A percentile compares a stretch with the other conserved stretches of the same genome.
phyloP scores from a whole-genome alignment of 2,888 invertebrate genomes.

The Cryptocephalus moraei region DNA sequence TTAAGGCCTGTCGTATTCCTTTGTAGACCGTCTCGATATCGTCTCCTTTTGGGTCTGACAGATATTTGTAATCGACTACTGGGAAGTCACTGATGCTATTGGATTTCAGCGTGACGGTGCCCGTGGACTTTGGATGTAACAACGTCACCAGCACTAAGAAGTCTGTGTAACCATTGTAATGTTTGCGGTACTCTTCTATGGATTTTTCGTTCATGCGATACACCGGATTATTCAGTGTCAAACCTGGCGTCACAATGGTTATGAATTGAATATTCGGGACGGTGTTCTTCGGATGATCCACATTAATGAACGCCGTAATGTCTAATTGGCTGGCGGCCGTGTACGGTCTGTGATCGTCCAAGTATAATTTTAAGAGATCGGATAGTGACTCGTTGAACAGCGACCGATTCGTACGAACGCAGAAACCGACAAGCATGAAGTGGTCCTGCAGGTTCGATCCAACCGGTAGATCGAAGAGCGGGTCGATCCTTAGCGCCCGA shows the following conservation, averaged over 20 bases:
- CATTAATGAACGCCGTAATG: not conserved
- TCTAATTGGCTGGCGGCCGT: not conserved
- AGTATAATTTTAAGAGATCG: not conserved
- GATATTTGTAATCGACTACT: constrained; percentile 2
- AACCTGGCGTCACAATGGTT: not conserved
- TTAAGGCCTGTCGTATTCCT: constrained; percentile 38
- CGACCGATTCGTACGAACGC: constrained; percentile 3
- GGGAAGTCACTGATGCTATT: not conserved
- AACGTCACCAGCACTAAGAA: constrained; percentile 14
- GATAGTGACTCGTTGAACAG: not conserved
- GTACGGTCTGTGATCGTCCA: not conserved
- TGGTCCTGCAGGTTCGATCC: constrained; percentile 10
- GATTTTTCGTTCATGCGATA: no score
- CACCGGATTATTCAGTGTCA: no score
- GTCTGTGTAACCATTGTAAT: constrained; percentile 3
- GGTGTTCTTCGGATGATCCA: not conserved
- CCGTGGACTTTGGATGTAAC: not conserved
- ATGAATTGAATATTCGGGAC: not conserved
- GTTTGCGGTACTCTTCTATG: no score
- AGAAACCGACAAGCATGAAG: not conserved
- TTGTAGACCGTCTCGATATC: constrained; percentile 58
- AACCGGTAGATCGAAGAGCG: constrained; percentile 5
- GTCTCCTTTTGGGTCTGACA: constrained; percentile 13
- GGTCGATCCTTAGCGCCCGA: constrained; percentile 2
- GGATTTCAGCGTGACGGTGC: not conserved